Evolutionary conservation across 2,113 vertebrate genomes (phyloP).

Genomic region (Arvicanthis niloticus): DNA sequence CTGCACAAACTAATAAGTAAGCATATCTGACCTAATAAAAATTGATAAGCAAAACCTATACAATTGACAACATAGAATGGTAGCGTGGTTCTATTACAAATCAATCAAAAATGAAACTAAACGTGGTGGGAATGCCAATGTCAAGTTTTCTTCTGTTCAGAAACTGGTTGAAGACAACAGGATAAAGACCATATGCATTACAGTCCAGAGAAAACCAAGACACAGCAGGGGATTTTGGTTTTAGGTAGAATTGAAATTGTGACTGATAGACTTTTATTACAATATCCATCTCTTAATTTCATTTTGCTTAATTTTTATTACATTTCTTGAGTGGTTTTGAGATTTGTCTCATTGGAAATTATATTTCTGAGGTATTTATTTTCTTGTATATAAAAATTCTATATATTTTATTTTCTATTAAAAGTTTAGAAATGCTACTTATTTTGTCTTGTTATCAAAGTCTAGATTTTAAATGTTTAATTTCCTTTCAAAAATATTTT

Average conservation of each 20-base stretch:
- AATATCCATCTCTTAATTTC: slow-evolving; percentile 35
- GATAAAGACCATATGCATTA: background rate
- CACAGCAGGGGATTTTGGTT: slow-evolving; percentile 49
- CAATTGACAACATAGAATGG: background rate
- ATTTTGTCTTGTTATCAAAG: slow-evolving; percentile 2
- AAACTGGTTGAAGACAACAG: slow-evolving; percentile 46
- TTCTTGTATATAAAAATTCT: background rate
- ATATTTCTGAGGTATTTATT: slow-evolving; percentile 51
- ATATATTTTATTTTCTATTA: background rate
- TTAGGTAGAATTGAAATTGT: slow-evolving; percentile 36
- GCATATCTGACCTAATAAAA: background rate
- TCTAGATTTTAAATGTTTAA: background rate
- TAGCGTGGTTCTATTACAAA: background rate
- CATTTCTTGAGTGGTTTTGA: slow-evolving; percentile 19
- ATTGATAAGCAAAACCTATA: background rate
- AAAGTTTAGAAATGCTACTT: background rate
- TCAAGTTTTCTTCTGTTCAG: background rate
- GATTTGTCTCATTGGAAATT: background rate
- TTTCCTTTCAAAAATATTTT: slow-evolving; percentile 35
- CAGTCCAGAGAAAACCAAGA: background rate
- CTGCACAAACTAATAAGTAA: background rate
- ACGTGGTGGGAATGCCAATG: background rate
- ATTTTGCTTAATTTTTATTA: background rate
- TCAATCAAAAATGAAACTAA: background rate
- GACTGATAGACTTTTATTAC: slow-evolving; percentile 60